phyloP scores from a whole-genome alignment of 1,140 invertebrate genomes.

The Danaus melanippus region DNA sequence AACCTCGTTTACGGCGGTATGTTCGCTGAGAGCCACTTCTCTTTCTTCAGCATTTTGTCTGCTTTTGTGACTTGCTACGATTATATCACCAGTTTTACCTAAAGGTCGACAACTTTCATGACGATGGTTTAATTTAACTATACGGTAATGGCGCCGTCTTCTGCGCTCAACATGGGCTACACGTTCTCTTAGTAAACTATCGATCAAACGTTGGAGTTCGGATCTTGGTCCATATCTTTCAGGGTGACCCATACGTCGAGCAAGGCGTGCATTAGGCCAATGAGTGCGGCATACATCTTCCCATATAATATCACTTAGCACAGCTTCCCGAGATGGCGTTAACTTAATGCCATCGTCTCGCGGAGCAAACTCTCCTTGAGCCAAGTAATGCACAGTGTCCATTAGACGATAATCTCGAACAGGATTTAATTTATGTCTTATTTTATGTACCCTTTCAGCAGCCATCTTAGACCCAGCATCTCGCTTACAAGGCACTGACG shows the following conservation, averaged over 20 bases:
- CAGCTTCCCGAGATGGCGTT: slow-evolving; percentile 61
- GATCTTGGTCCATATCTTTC: slow-evolving; percentile 46
- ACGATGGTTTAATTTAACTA: slow-evolving; percentile 60
- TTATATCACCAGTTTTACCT: slow-evolving; percentile 63
- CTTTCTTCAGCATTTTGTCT: slow-evolving; percentile 33
- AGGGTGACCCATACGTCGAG: slow-evolving; percentile 37
- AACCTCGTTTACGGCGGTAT: slow-evolving; percentile 30
- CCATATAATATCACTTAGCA: slow-evolving; percentile 66
- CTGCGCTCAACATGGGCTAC: slow-evolving; percentile 58
- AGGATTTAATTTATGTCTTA: slow-evolving; percentile 59
- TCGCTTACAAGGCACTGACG: slow-evolving; percentile 58
- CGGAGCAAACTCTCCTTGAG: slow-evolving; percentile 63
- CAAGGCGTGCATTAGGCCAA: slow-evolving; percentile 56
- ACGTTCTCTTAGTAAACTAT: slow-evolving; percentile 54
- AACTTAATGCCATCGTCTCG: slow-evolving; percentile 63
- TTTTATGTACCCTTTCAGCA: slow-evolving; percentile 58
- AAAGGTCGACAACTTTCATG: slow-evolving; percentile 52
- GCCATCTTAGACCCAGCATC: slow-evolving; percentile 49
- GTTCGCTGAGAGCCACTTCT: slow-evolving; percentile 23
- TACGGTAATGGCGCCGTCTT: slow-evolving; percentile 55
- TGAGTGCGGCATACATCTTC: slow-evolving; percentile 66
- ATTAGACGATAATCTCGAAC: slow-evolving; percentile 60
- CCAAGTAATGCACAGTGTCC: slow-evolving; percentile 66
- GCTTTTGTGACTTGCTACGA: slow-evolving; percentile 60
- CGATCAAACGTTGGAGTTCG: slow-evolving; percentile 59